phyloP scores from a whole-genome alignment of 30 jellyfish, hydroid and myxozoan genomes.

The Hydra vulgaris region DNA sequence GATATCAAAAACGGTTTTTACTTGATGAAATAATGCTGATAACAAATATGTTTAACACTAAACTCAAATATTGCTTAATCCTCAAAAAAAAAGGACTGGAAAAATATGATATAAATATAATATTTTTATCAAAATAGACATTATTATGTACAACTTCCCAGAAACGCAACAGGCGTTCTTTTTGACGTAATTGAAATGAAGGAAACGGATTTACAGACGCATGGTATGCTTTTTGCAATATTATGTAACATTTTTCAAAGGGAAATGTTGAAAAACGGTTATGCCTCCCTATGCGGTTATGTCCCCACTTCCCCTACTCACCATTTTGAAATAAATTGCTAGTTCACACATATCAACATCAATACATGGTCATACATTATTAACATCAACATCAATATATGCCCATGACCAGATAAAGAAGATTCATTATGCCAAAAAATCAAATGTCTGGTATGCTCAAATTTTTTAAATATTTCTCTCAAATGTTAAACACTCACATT shows the following conservation, averaged over 20 bases:
- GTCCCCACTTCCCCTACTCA: background rate
- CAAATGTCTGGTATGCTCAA: conserved; percentile 6
- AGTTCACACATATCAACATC: no score
- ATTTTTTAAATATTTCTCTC: conserved; percentile 4
- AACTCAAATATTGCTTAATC: background rate
- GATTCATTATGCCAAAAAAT: conserved; percentile 26
- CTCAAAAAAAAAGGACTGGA: background rate
- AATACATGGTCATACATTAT: background rate
- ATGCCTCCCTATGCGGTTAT: background rate
- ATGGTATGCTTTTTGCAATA: background rate
- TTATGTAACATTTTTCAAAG: background rate
- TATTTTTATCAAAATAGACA: background rate
- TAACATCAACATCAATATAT: conserved; percentile 5
- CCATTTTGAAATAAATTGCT: conserved; percentile 4
- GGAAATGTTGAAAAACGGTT: background rate
- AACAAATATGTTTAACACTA: background rate
- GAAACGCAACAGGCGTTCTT: background rate
- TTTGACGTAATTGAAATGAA: background rate
- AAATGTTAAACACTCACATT: background rate
- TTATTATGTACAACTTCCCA: background rate
- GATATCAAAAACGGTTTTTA: background rate
- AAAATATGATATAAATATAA: background rate
- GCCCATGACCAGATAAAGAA: background rate
- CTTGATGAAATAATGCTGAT: background rate
- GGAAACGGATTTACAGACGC: background rate